Base-by-base conservation (phyloP, 1,140 invertebrate genomes). In the Drosophila tani region DNA sequence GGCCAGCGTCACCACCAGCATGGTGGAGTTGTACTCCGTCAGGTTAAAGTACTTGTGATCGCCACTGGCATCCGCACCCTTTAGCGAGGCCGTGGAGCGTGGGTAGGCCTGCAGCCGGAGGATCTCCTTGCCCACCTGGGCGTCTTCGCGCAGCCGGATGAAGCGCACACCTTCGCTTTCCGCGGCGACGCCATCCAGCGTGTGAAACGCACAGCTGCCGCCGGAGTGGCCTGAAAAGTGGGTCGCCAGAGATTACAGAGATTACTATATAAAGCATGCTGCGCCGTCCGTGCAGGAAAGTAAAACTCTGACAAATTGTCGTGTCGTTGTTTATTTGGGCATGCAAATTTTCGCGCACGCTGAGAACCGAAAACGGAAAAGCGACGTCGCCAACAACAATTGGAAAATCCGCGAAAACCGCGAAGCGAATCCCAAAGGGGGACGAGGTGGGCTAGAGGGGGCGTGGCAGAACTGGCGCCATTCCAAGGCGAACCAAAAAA, bases 1-100 rank as follows among this genome's bases (percentile, higher is more conserved):
- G 1, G 96, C 95, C 65, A 98, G 92, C 49, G 95, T 93, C 27
- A 98, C 93, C 3, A 96, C 95, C 57, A 97, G 94, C 29, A 95
- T 95, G 2, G 96, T 96, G 19, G 94, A 90, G 93, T 97, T 97
- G 17, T 91, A 43, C 50, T 92, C 92, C 21, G 70, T 81, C 24
- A 93, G 58, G 43, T 75, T 83, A 45, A 93, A 93, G 69, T 91
- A 93, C 62, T 92, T 92, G 67, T 92, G 84, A 63, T 93, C 92
- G 8, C 84, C 92, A n/a, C 68, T 82, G 57, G 79, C 70, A 56
- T 92, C 91, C 45, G 83, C 71, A 5, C 79, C 81, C 40, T 79
- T 79, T 5, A 93, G 62, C 5, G 82, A 57, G 17, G 87, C 85
- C 7, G 71, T 88, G 40, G 88, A 85, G 5, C 91, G 81, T 11